phyloP scores from a whole-genome alignment of 1,140 invertebrate species.

The Solen grandis region DNA sequence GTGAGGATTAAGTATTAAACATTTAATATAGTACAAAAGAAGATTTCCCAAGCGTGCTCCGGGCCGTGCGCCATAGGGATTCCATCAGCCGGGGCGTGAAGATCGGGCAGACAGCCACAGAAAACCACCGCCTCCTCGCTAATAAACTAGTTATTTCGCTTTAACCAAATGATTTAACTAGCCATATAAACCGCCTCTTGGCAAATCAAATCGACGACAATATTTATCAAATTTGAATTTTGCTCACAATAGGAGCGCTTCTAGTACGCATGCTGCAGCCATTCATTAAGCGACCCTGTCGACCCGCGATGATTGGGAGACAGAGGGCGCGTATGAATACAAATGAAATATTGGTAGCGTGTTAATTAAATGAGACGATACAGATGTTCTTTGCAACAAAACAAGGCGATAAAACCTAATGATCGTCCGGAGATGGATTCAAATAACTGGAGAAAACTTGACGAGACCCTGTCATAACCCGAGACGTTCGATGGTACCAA shows the following conservation, averaged over 20 bases:
- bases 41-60: slow-evolving; percentile 49
- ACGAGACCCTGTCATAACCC: slow-evolving; percentile 47
- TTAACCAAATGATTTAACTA: slow-evolving; percentile 60
- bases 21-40: slow-evolving; percentile 45
- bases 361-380: slow-evolving; percentile 53
- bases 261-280: slow-evolving; percentile 29
- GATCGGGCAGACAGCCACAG: not conserved
- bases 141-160: slow-evolving; percentile 58
- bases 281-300: slow-evolving; percentile 26
- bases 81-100: slow-evolving; percentile 1
- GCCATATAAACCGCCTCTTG: slow-evolving; percentile 55
- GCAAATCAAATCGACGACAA: slow-evolving; percentile 53
- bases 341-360: slow-evolving; percentile 40
- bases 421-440: slow-evolving; percentile 39
- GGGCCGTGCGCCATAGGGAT: slow-evolving; percentile 17
- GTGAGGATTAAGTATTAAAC: slow-evolving; percentile 49
- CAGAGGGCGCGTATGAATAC: not conserved
- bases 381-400: slow-evolving; percentile 35
- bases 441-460: slow-evolving; percentile 45
- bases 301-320: slow-evolving; percentile 30
- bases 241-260: slow-evolving; percentile 13
- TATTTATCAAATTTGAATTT: slow-evolving; percentile 59
- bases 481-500: slow-evolving; percentile 10
- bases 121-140: slow-evolving; percentile 20
- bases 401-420: slow-evolving; percentile 47